Evolutionary conservation across 2,888 invertebrate genomes (phyloP).

Genomic region (Bibio marci): DNA sequence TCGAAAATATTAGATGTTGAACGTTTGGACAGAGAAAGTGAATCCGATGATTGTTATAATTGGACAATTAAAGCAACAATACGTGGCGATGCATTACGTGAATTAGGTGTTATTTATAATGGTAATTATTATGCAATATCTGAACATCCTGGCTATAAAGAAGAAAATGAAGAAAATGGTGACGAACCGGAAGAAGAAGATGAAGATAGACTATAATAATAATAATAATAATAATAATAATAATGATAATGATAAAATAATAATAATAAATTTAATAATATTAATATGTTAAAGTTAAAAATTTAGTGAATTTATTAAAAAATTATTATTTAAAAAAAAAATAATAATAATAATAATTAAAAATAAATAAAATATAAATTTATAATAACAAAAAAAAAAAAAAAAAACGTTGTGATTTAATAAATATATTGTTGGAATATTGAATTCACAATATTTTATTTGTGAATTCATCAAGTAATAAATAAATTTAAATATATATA

Average conservation of each 20-base stretch:
- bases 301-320: constrained; percentile 1
- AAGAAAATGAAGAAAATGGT: constrained; percentile 70
- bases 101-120: constrained; percentile 86
- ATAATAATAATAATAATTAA: no score
- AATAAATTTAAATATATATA: no score
- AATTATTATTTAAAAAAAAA: not conserved
- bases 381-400: no score
- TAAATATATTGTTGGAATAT: no score
- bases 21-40: constrained; percentile 76
- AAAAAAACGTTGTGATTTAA: no score
- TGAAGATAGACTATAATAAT: constrained; percentile 43
- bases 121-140: constrained; percentile 91
- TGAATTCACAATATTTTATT: no score
- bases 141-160: constrained; percentile 86
- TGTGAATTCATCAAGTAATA: no score
- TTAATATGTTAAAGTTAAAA: no score
- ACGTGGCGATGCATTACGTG: constrained; percentile 75
- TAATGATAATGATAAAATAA: no score
- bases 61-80: constrained; percentile 95
- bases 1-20: constrained; percentile 90
- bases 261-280: constrained; percentile 4
- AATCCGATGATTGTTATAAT: constrained; percentile 86
- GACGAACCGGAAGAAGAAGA: constrained; percentile 74
- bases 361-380: no score
- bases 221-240: no score